Conservation (phyloP, 1,140 invertebrate species). For the Ditylenchus dipsaci region DNA sequence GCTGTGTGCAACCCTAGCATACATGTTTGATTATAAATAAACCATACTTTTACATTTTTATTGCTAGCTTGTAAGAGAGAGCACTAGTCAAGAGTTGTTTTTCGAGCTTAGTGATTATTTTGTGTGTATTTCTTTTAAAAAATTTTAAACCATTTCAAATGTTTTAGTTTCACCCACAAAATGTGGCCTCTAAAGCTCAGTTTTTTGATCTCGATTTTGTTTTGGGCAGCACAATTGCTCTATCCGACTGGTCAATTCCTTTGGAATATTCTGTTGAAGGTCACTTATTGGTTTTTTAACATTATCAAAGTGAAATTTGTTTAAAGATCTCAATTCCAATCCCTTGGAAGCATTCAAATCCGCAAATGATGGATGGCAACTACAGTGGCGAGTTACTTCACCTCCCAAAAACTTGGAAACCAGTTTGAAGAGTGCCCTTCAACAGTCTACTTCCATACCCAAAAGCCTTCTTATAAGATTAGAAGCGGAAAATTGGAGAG, state of each 20-base stretch:
- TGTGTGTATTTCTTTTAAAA: no score
- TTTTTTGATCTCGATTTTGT: no score
- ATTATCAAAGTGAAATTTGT: background rate
- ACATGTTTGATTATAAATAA: no score
- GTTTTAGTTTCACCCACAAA: no score
- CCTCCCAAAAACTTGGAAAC: background rate
- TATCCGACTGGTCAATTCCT: background rate
- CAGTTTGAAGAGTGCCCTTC: background rate
- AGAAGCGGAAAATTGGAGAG: conserved; percentile 14
- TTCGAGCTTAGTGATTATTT: no score
- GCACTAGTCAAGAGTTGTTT: no score
- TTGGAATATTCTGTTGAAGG: background rate
- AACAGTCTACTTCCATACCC: background rate
- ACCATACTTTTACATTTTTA: no score
- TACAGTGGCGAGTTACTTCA: conserved; percentile 27
- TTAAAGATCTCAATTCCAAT: background rate
- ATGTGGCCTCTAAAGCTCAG: no score
- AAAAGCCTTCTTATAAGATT: conserved; percentile 13
- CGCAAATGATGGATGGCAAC: conserved; percentile 27
- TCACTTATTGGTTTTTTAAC: background rate
- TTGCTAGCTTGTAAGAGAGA: no score
- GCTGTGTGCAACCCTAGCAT: no score
- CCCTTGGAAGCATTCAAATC: conserved; percentile 20
- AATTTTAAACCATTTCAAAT: no score
- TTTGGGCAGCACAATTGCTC: no score